Evolutionary conservation across 2,797 vertebrate genomes (phyloP), one percentile per base, ranked within the genome.

Genomic region (Tiaroga cobitis): DNA sequence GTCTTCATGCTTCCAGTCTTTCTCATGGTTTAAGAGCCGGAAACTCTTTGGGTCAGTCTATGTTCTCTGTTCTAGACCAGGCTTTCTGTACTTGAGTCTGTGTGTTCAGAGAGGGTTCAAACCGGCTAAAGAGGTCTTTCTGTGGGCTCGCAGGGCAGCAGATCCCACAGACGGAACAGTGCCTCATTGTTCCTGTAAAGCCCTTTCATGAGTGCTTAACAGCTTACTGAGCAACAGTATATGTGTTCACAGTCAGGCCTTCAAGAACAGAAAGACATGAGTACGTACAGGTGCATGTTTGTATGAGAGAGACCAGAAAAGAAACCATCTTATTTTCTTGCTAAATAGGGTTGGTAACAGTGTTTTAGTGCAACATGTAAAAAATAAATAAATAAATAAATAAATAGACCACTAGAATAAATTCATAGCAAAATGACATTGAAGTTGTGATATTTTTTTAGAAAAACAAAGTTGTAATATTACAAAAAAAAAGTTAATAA

Each of bases 201-300:
- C 93, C 92, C 91, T 95, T 95, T 95, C 94, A 94, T 86, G 91
- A 93, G 91, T 92, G 88, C 91, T 93, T 89, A 94, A 92, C 92
- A 86, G 91, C 90, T 93, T 91, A 91, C 92, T 91, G 93, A 92
- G 90, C 92, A 94, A 92, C 88, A 91, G 85, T 87, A 61, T 81
- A 49, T 83, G 65, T 80, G 74, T 83, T 75, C 61, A 70, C 80
- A 67, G 51, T 81, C 79, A 51, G 80, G 24, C 63, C 32, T 37
- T 49, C 63, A 69, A 69, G 78, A 67, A 61, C 56, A 29, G 56
- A 39, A 72, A 51, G 32, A 49, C 43, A 9, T 34, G 41, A 69
- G 70, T 86, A 65, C 32, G 37, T 74, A 26, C 18, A 34, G 56
- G 81, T 43, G 41, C 29, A 26, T 46, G 81, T 49, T 59, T 74